phyloP scores from a whole-genome alignment of 2,113 vertebrate species.

The Serilophus lunatus region DNA sequence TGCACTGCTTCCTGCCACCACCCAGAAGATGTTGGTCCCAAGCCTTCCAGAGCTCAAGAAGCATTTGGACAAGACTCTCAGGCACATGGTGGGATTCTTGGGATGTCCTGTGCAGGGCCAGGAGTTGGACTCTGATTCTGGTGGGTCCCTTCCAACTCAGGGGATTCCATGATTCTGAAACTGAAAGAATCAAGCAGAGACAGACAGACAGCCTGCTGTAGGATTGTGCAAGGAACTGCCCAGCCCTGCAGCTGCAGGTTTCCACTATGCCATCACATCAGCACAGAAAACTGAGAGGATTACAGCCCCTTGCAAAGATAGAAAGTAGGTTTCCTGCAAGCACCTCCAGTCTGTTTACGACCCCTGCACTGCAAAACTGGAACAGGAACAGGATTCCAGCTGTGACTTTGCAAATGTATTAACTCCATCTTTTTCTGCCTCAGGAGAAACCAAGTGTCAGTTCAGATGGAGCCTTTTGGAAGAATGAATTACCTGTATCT shows the following conservation, averaged over 20 bases:
- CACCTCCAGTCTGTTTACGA: not conserved
- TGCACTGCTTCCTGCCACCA: not conserved
- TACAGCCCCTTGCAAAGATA: not conserved
- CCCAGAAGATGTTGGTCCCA: not conserved
- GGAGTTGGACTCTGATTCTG: accelerated
- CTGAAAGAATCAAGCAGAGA: not conserved
- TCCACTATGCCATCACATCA: not conserved
- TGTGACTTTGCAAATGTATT: not conserved
- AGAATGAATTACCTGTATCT: not conserved
- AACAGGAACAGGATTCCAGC: not conserved
- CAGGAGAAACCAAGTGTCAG: not conserved
- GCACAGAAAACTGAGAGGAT: not conserved
- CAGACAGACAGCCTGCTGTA: not conserved
- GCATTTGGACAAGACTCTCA: accelerated
- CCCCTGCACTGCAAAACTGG: accelerated
- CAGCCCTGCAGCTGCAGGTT: not conserved
- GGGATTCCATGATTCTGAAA: not conserved
- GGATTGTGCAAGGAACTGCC: accelerated
- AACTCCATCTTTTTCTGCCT: not conserved
- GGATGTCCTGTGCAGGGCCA: not conserved
- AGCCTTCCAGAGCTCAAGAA: not conserved
- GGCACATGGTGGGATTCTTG: not conserved
- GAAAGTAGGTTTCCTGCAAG: not conserved
- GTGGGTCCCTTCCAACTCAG: not conserved
- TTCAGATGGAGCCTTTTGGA: not conserved